Base-by-base conservation (phyloP, 2,113 vertebrate species). In the Indicator maculatus region DNA sequence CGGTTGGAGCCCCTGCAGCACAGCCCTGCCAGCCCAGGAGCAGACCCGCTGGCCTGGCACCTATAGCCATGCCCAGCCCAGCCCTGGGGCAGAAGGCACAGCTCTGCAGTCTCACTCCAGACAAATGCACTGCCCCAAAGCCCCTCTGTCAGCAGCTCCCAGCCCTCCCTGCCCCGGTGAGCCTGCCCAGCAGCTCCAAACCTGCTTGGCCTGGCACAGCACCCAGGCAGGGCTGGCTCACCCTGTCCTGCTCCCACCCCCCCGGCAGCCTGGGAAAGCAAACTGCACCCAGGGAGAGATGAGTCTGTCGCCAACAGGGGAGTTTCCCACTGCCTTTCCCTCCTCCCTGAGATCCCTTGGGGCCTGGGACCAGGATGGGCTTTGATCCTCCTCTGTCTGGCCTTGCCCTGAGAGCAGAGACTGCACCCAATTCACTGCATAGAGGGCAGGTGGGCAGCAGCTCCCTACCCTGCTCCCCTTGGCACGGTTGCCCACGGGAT, bases 401-500 rank as follows among this genome's bases (percentile, higher is more conserved):
- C 45, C 17, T 90, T 53, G 65, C 73, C 67, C n/a, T 1, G 50
- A 11, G 24, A 64, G 88, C 84, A 66, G 55, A 61, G 72, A 15
- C 44, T 2, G 0, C 0, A 4, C 56, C 16, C 52, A n/a, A 5
- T 77, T 55, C 16, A 2, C 31, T 26, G 47, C 88, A 41, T 19
- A 6, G 26, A 12, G 17, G n/a, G 33, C 30, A 10, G 65, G 30
- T 2, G 1, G 53, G 41, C 26, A 23, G 53, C 47, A 27, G 44
- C 47, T 8, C 13, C 18, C 21, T 8, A 36, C 36, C 30, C 74
- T 1, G 3, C 67, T 44, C 50, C 38, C 27, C 44, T 9, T 2
- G 0, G 4, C 3, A 1, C 2, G 1, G 2, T n/a, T 2, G 0
- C 76, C 72, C 70, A 5, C 0, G 1, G 60, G 69, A 66, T 65